A percentile compares a stretch with the other conserved stretches of the same genome.
Conservation (phyloP, 2,888 invertebrate genomes). For the Vanessa cardui region DNA sequence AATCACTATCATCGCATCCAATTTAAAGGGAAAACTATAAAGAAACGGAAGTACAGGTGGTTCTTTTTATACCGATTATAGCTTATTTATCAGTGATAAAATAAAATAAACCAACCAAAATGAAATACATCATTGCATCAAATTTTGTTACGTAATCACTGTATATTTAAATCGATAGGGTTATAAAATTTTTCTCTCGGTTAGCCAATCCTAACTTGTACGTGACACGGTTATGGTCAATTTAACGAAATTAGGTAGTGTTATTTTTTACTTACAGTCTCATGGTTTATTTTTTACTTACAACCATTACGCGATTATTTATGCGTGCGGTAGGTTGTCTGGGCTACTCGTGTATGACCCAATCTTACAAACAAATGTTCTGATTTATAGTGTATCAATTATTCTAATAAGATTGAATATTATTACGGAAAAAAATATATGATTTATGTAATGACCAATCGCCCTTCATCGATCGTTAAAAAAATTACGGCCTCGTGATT, state of each 20-base stretch:
- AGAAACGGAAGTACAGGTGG: constrained; percentile 61
- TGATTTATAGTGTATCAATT: constrained; percentile 51
- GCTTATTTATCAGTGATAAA: constrained; percentile 56
- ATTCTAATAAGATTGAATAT: constrained; percentile 59
- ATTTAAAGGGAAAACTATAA: constrained; percentile 54
- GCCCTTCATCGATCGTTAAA: constrained; percentile 73
- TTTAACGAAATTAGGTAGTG: constrained; percentile 62
- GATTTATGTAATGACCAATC: constrained; percentile 77
- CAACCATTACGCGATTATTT: constrained; percentile 59
- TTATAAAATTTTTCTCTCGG: constrained; percentile 49
- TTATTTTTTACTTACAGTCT: constrained; percentile 49
- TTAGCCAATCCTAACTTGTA: constrained; percentile 52
- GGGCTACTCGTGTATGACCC: constrained; percentile 14
- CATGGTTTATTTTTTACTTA: constrained; percentile 49
- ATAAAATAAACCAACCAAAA: constrained; percentile 37
- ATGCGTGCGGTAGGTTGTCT: constrained; percentile 67
- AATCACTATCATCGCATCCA: constrained; percentile 50
- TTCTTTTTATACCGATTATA: constrained; percentile 50
- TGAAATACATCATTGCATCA: constrained; percentile 37
- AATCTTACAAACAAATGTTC: constrained; percentile 49
- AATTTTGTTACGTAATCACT: constrained; percentile 34
- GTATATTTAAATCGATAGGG: constrained; percentile 36
- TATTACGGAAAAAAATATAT: constrained; percentile 61
- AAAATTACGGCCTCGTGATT: constrained; percentile 71
- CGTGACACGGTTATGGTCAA: constrained; percentile 71